Conservation (phyloP, 2,888 invertebrate species). For the Zeuzera pyrina region DNA sequence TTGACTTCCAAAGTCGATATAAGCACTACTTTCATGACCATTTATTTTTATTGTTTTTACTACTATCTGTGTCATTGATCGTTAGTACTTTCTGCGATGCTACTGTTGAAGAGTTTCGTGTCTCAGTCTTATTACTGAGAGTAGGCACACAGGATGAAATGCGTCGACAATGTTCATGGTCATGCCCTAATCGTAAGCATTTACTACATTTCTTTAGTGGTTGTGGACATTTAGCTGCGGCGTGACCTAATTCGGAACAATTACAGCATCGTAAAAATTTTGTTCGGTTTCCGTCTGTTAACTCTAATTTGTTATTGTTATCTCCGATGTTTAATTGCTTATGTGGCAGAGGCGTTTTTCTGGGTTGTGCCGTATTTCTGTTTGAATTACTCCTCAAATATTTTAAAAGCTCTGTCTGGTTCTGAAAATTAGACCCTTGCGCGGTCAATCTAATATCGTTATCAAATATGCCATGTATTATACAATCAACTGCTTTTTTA, state of each 20-base stretch:
- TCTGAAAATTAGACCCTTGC: conserved; percentile 3
- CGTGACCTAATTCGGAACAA: conserved; percentile 2
- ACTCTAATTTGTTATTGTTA: background rate
- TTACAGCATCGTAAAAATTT: background rate
- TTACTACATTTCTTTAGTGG: conserved; percentile 1
- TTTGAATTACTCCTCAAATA: conserved; percentile 4
- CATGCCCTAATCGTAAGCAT: conserved; percentile 2
- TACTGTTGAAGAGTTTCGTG: background rate
- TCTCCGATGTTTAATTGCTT: background rate
- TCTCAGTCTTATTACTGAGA: background rate
- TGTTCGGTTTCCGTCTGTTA: background rate
- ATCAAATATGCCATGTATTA: conserved; percentile 5
- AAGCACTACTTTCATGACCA: background rate
- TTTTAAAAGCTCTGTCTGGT: background rate
- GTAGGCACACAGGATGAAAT: background rate
- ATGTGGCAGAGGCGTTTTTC: background rate
- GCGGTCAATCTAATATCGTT: conserved; percentile 5
- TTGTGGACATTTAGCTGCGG: conserved; percentile 1
- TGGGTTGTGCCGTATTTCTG: background rate
- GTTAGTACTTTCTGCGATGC: conserved; percentile 1
- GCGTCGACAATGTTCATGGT: background rate
- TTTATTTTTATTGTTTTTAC: conserved; percentile 3
- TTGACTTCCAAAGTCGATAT: conserved; percentile 7
- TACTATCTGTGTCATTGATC: background rate
- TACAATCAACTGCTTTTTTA: conserved; percentile 5